Conservation (phyloP, 2,113 vertebrate genomes). For the Callorhinus ursinus region DNA sequence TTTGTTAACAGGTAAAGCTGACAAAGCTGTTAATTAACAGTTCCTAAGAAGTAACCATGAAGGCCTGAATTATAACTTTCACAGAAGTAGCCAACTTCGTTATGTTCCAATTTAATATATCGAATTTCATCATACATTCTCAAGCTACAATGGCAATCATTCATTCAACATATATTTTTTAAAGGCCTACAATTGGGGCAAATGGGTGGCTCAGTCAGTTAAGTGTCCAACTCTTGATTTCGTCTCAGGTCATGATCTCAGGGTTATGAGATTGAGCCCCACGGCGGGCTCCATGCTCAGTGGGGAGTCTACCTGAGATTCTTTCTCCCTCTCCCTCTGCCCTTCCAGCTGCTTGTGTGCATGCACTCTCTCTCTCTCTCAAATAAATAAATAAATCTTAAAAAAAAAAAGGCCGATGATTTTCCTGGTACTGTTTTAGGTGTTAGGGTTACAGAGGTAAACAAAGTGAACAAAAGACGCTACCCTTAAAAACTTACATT, state of each 20-base stretch:
- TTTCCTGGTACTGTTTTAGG: not conserved
- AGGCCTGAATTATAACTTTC: not conserved
- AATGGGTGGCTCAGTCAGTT: not conserved
- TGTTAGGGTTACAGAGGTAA: not conserved
- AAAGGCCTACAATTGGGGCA: not conserved
- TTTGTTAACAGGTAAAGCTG: not conserved
- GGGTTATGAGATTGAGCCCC: not conserved
- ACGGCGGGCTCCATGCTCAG: fast-evolving
- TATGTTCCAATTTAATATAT: not conserved
- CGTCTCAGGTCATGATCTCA: not conserved
- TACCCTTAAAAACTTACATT: not conserved
- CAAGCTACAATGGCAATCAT: not conserved
- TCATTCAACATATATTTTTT: not conserved
- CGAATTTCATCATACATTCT: conserved; percentile 16
- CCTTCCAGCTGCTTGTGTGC: not conserved
- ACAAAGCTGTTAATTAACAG: not conserved
- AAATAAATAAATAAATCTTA: not conserved
- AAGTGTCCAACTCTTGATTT: not conserved
- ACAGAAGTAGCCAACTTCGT: conserved; percentile 1
- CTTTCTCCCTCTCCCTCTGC: not conserved
- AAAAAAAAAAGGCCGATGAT: not conserved
- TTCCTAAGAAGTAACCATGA: not conserved
- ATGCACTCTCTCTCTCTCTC: not conserved
- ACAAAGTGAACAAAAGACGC: conserved; percentile 8
- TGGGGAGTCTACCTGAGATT: not conserved